Percentiles rank a stretch among this genome's conserved stretches.
These are phyloP conservation scores for Anhinga rufa DNA, from an alignment of 2,113 vertebrate species.

Conservation along the genomic window DNA sequence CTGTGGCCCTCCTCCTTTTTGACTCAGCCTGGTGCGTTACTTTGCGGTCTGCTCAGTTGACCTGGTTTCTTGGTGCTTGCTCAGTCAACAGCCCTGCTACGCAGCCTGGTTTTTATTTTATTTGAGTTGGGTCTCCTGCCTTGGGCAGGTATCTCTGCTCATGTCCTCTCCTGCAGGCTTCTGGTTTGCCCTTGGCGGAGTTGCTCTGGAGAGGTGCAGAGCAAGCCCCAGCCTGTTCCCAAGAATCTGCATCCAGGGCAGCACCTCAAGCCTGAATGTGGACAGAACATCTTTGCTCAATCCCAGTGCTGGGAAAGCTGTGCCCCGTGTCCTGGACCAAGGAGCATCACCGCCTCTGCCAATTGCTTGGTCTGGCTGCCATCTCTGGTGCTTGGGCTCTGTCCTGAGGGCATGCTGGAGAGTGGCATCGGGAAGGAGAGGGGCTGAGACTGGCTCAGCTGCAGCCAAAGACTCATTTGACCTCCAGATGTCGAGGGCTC, in stretches of 20 bases:
- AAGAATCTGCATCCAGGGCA: fast-evolving
- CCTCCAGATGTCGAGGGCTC: neutral
- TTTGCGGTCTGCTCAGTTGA: neutral
- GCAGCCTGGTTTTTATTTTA: neutral
- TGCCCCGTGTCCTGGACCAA: neutral
- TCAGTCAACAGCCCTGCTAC: neutral
- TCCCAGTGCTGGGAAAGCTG: neutral
- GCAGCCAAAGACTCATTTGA: neutral
- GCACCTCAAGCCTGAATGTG: neutral
- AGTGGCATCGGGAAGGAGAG: neutral
- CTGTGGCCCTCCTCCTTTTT: neutral
- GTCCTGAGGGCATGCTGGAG: neutral
- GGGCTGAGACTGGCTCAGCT: neutral
- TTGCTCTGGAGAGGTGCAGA: neutral
- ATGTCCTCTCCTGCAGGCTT: neutral
- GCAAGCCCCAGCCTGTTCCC: neutral
- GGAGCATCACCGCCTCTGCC: neutral
- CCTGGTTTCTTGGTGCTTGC: neutral
- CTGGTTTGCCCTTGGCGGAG: neutral
- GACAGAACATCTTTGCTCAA: neutral
- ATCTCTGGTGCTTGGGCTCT: neutral
- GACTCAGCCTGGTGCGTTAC: neutral
- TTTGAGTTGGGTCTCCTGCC: neutral
- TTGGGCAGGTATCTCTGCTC: neutral
- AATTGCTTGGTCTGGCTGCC: neutral